These are phyloP conservation scores for Augochlorella aurata DNA, from an alignment of 2,888 invertebrate species.

Conservation along the genomic window DNA sequence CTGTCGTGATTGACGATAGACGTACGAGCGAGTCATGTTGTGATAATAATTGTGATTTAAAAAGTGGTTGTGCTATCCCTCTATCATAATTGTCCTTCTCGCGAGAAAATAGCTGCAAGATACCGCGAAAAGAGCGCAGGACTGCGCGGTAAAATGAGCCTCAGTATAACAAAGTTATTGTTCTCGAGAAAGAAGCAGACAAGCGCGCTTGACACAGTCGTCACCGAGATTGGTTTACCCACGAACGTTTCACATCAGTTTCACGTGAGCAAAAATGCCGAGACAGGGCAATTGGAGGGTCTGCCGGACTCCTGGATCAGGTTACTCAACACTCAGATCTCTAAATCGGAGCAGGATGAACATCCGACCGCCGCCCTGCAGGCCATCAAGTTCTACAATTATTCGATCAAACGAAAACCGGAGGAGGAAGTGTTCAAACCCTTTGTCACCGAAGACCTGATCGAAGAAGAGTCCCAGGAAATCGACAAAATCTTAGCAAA, in stretches of 20 bases:
- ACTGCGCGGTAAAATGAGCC: constrained; percentile 75
- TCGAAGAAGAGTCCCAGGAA: constrained; percentile 91
- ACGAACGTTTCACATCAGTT: constrained; percentile 93
- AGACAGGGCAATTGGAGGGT: constrained; percentile 92
- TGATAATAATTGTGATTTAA: constrained; percentile 40
- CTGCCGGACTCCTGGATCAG: constrained; percentile 92
- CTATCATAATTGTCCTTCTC: neutral
- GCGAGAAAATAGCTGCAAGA: neutral
- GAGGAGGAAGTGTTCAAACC: constrained; percentile 88
- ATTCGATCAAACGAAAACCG: constrained; percentile 91
- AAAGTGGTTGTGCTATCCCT: constrained; percentile 16
- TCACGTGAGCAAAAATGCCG: constrained; percentile 92
- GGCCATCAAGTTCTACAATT: constrained; percentile 95
- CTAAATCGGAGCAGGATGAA: constrained; percentile 92
- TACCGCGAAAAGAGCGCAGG: constrained; percentile 33
- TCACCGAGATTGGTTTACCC: constrained; percentile 90
- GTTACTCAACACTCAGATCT: constrained; percentile 91
- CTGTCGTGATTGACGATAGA: constrained; percentile 8
- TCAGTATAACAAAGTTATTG: constrained; percentile 77
- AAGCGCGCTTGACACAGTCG: constrained; percentile 80
- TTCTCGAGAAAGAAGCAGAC: constrained; percentile 78
- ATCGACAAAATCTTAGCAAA: constrained; percentile 90
- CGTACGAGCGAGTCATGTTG: constrained; percentile 45
- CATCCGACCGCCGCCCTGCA: constrained; percentile 95
- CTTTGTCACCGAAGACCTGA: constrained; percentile 90